Conservation (phyloP, 2,113 vertebrate genomes). For the rabbit (Oryctolagus cuniculus) region mOryCun1.1 NC_091435.1:129984501-129985000, state of each 20-base stretch:
- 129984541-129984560: not conserved
- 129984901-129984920: not conserved
- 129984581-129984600: not conserved
- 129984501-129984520: not conserved
- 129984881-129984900: not conserved
- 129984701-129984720: not conserved
- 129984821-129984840: not conserved
- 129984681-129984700: not conserved
- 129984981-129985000: not conserved
- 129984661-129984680: not conserved
- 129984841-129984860: not conserved
- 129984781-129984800: not conserved
- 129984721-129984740: conserved; percentile 1
- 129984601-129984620: not conserved
- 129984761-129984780: conserved; percentile 16
- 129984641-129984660: not conserved
- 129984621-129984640: not conserved
- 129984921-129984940: not conserved
- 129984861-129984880: not conserved
- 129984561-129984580: not conserved
- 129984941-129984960: conserved; percentile 9
- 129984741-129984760: not conserved
- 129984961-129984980: conserved; percentile 15
- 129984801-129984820: not conserved
- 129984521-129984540: not conserved